These are phyloP conservation scores for Hemicrepidius hirtus DNA, from an alignment of 2,888 invertebrate genomes.

Conservation along the genomic window DNA sequence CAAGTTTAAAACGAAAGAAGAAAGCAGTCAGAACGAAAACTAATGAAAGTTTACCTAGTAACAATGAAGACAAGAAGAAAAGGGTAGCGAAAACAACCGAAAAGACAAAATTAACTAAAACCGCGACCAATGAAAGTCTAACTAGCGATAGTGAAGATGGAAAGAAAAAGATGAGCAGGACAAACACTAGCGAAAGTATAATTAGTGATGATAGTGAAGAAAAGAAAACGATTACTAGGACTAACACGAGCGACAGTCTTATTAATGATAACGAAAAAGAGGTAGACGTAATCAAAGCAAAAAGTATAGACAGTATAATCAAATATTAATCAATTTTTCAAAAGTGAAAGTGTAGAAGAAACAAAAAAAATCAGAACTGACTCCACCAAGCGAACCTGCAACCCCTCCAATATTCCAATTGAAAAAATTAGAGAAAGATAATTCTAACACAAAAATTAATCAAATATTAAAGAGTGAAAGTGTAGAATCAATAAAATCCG, in stretches of 20 bases:
- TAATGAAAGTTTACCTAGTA: constrained; percentile 58
- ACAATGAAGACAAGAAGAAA: constrained; percentile 39
- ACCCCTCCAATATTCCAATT: too few species aligned
- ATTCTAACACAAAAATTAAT: constrained; percentile 29
- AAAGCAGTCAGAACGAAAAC: constrained; percentile 64
- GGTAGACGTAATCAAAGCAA: constrained; percentile 65
- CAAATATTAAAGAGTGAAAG: constrained; percentile 21
- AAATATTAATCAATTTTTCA: too few species aligned
- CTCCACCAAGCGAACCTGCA: too few species aligned
- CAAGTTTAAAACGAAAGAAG: constrained; percentile 65
- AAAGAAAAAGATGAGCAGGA: not conserved
- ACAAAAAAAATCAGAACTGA: constrained; percentile 63
- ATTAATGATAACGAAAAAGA: constrained; percentile 27
- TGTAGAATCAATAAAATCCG: not conserved
- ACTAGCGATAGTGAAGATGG: not conserved
- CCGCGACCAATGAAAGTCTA: constrained; percentile 55
- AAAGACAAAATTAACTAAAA: constrained; percentile 65
- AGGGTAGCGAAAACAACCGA: constrained; percentile 59
- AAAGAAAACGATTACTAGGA: constrained; percentile 63
- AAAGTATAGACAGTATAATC: constrained; percentile 61
- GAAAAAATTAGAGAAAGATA: constrained; percentile 56
- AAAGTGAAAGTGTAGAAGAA: constrained; percentile 49
- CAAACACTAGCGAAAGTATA: too few species aligned
- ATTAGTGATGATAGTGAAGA: not conserved
- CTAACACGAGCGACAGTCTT: constrained; percentile 63